Percentiles rank a stretch among this genome's conserved stretches.
Conservation (phyloP, 2,113 vertebrate genomes). For the Pitta sordida region DNA sequence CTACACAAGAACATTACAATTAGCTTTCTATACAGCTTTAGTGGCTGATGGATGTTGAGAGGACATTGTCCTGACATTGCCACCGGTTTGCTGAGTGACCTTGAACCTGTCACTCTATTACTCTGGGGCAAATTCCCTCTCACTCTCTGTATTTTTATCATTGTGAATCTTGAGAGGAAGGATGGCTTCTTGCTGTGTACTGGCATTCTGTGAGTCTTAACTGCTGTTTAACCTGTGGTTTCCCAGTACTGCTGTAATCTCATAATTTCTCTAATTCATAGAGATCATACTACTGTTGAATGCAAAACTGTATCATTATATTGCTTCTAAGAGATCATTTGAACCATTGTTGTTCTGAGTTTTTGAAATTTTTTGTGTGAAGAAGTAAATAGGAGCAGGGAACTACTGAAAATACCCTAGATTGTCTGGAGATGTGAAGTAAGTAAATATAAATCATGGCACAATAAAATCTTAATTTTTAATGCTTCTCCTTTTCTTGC, state of each 20-base stretch:
- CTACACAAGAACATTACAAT: background rate
- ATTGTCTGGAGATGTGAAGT: background rate
- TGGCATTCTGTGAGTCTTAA: background rate
- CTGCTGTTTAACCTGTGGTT: background rate
- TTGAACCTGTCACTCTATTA: background rate
- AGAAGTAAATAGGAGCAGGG: background rate
- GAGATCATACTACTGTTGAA: background rate
- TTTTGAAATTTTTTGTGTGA: background rate
- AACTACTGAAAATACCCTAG: background rate
- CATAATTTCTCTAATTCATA: background rate
- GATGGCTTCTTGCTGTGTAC: background rate
- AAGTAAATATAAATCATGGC: background rate
- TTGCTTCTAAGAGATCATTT: background rate
- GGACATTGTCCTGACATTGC: background rate
- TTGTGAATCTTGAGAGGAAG: background rate
- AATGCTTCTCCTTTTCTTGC: background rate
- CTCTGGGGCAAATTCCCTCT: background rate
- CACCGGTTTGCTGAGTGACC: background rate
- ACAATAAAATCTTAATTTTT: constrained; percentile 47
- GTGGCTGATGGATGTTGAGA: background rate
- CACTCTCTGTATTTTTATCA: background rate
- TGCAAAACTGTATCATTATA: background rate
- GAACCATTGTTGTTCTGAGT: background rate
- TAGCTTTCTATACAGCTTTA: background rate
- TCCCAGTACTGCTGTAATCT: background rate